phyloP scores from a whole-genome alignment of 1,140 invertebrate species.

The Theocolax elegans region DNA sequence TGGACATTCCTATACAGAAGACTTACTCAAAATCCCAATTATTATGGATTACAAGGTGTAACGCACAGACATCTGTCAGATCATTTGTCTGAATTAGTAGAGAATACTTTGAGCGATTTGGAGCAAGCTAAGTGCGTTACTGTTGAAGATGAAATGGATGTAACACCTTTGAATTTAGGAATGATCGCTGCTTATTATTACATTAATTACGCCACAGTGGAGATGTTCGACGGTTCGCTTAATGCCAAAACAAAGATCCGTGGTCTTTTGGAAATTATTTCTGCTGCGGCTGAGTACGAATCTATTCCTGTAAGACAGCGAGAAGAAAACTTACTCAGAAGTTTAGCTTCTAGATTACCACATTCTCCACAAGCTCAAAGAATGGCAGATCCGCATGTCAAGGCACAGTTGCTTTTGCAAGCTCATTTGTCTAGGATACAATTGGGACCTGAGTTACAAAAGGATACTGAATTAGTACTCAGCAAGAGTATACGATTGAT shows the following conservation, averaged over 20 bases:
- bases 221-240: constrained; percentile 96
- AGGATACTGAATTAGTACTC: constrained; percentile 93
- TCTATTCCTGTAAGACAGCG: constrained; percentile 93
- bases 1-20: constrained; percentile 99
- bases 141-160: constrained; percentile 98
- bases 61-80: constrained; percentile 97
- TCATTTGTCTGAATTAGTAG: constrained; percentile 97
- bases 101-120: constrained; percentile 93
- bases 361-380: constrained; percentile 76
- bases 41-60: constrained; percentile 97
- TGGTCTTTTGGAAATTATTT: constrained; percentile 97
- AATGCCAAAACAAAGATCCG: constrained; percentile 98
- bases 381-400: constrained; percentile 97
- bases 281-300: constrained; percentile 97
- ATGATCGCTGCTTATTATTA: constrained; percentile 99
- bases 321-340: constrained; percentile 90
- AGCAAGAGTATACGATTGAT: constrained; percentile 91
- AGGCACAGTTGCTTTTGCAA: constrained; percentile 95
- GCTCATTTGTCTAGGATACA: constrained; percentile 95
- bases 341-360: constrained; percentile 81
- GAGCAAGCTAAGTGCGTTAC: constrained; percentile 99
- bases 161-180: constrained; percentile 94
- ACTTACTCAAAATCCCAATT: constrained; percentile 99
- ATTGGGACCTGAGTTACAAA: constrained; percentile 94
- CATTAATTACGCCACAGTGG: constrained; percentile 99